A percentile compares a stretch with the other conserved stretches of the same genome.
Conservation (phyloP, 2,113 vertebrate genomes). For the Alligator mississippiensis region DNA sequence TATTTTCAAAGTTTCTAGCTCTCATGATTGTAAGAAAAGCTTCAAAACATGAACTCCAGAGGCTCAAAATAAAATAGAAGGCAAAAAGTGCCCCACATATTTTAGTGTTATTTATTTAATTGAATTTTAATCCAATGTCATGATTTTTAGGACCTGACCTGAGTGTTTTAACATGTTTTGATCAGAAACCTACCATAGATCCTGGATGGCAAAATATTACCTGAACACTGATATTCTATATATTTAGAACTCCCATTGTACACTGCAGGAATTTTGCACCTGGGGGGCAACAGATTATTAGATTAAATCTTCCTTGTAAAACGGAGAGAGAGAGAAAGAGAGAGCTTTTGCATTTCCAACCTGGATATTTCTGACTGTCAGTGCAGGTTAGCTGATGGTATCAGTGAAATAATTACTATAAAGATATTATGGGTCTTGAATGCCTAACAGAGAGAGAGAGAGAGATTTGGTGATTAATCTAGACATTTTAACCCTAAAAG, state of each 20-base stretch:
- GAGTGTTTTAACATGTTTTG: neutral
- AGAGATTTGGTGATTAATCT: neutral
- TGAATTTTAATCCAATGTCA: neutral
- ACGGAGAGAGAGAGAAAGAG: neutral
- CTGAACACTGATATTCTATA: neutral
- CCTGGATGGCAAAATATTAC: neutral
- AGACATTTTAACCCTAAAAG: neutral
- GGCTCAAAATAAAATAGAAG: neutral
- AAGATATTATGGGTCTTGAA: neutral
- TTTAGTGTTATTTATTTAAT: neutral
- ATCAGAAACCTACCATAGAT: neutral
- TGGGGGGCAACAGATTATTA: neutral
- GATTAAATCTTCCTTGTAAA: neutral
- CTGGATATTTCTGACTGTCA: neutral
- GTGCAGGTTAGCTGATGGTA: neutral
- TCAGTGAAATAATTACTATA: neutral
- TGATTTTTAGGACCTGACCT: neutral
- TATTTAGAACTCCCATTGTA: neutral
- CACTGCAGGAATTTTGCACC: too few relatives aligned
- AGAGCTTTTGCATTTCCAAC: neutral
- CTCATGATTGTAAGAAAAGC: neutral
- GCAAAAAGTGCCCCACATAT: neutral
- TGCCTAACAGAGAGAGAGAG: neutral
- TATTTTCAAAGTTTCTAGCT: neutral
- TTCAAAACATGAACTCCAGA: neutral